Evolutionary conservation across 2,888 invertebrate species (phyloP).

Genomic region (Cephalotes varians): DNA sequence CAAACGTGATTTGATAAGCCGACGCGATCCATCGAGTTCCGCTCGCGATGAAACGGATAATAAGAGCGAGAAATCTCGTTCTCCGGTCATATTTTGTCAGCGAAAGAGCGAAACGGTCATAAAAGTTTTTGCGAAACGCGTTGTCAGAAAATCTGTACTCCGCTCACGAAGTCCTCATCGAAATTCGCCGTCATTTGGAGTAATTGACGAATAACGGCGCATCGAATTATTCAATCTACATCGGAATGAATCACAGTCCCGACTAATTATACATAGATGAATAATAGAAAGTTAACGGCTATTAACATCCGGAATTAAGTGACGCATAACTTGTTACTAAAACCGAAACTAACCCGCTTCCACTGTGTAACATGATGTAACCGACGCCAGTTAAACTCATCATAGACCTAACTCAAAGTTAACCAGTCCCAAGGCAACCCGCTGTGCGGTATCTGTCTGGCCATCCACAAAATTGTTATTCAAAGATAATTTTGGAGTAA

Average conservation of each 20-base stretch:
- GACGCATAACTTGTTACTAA: constrained; percentile 54
- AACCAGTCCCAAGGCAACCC: constrained; percentile 45
- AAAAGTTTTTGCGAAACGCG: background rate
- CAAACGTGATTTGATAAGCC: constrained; percentile 26
- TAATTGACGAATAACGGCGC: background rate
- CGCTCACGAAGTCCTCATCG: background rate
- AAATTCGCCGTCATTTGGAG: background rate
- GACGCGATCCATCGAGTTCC: constrained; percentile 7
- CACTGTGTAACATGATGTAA: constrained; percentile 37
- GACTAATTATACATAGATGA: constrained; percentile 32
- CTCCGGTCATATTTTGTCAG: background rate
- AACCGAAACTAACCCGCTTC: constrained; percentile 45
- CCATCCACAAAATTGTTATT: constrained; percentile 54
- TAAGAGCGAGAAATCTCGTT: background rate
- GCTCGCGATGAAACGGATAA: constrained; percentile 1
- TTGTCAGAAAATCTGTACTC: background rate
- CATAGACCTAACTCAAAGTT: constrained; percentile 46
- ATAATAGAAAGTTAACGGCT: constrained; percentile 48
- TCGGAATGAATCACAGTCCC: background rate
- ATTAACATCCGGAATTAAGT: constrained; percentile 47
- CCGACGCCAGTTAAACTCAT: constrained; percentile 50
- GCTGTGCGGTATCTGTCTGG: constrained; percentile 27
- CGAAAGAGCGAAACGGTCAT: background rate
- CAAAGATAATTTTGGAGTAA: constrained; percentile 41
- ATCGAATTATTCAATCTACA: constrained; percentile 8